Evolutionary conservation across 2,113 vertebrate species (phyloP).

Genomic region (Paratilapia polleni): DNA sequence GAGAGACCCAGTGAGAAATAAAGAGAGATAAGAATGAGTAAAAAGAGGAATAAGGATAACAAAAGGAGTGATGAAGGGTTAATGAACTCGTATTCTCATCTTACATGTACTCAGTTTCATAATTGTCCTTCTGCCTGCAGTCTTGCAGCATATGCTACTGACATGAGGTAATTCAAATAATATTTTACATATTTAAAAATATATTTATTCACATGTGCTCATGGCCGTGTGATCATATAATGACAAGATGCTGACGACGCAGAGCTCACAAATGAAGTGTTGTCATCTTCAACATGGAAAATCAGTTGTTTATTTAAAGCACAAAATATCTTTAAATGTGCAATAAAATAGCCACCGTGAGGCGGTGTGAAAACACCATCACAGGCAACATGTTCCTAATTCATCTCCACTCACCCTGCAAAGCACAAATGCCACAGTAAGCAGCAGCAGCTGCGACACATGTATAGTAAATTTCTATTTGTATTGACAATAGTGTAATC

Average conservation of each 20-base stretch:
- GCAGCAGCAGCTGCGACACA: slow-evolving; percentile 71
- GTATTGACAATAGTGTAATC: slow-evolving; percentile 99
- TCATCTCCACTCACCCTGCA: slow-evolving; percentile 66
- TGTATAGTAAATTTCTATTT: slow-evolving; percentile 83
- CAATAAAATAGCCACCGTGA: slow-evolving; percentile 14
- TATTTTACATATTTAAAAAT: slow-evolving; percentile 23
- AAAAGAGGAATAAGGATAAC: slow-evolving; percentile 32
- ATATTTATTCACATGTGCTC: slow-evolving; percentile 18
- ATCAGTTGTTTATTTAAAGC: slow-evolving; percentile 26
- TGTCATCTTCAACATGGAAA: neutral
- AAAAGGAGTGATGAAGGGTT: slow-evolving; percentile 54
- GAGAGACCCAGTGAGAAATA: neutral
- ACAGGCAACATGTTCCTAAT: slow-evolving; percentile 59
- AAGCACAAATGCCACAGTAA: slow-evolving; percentile 53
- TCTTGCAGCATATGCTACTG: neutral
- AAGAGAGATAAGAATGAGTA: slow-evolving; percentile 14
- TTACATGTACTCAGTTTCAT: slow-evolving; percentile 48
- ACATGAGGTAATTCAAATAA: slow-evolving; percentile 25
- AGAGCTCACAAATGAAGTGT: neutral
- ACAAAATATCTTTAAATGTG: slow-evolving; percentile 30
- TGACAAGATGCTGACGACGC: neutral
- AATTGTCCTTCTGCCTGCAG: slow-evolving; percentile 55
- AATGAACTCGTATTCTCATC: slow-evolving; percentile 59
- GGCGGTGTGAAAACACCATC: slow-evolving; percentile 49
- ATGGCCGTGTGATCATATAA: neutral